Conservation (phyloP, 1,140 invertebrate genomes). For the Dermatophagoides farinae region DNA sequence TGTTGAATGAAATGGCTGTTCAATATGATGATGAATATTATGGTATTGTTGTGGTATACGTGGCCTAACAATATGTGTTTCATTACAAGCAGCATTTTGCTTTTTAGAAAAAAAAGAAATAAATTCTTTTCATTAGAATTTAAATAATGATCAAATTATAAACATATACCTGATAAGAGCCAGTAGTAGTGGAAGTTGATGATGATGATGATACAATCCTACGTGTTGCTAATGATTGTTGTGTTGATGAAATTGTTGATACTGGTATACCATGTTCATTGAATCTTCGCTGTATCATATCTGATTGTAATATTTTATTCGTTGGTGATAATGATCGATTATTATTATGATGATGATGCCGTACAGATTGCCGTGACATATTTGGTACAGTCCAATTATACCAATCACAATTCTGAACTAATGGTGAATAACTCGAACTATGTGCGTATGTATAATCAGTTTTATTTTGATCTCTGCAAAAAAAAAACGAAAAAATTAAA, state of each 20-base stretch:
- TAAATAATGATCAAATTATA: too few relatives aligned
- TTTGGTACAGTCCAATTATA: constrained; percentile 9
- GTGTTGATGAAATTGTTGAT: neutral
- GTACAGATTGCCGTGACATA: neutral
- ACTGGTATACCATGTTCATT: neutral
- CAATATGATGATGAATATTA: too few relatives aligned
- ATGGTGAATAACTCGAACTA: constrained; percentile 6
- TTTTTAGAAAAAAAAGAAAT: too few relatives aligned
- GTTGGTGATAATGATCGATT: neutral
- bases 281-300: neutral
- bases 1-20: too few relatives aligned
- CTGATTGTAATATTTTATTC: neutral
- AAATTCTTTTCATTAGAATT: too few relatives aligned
- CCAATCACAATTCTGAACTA: neutral
- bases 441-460: constrained; percentile 12
- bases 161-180: too few relatives aligned
- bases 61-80: too few relatives aligned
- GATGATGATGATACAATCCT: too few relatives aligned
- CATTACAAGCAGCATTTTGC: too few relatives aligned
- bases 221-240: too few relatives aligned
- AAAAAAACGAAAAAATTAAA: neutral
- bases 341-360: neutral
- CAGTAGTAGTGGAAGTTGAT: too few relatives aligned
- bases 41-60: too few relatives aligned
- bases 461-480: constrained; percentile 1